A percentile compares a stretch with the other conserved stretches of the same genome.
These are phyloP conservation scores for Microtus montanus DNA, from an alignment of 2,113 vertebrate genomes.

Conservation along the genomic window DNA sequence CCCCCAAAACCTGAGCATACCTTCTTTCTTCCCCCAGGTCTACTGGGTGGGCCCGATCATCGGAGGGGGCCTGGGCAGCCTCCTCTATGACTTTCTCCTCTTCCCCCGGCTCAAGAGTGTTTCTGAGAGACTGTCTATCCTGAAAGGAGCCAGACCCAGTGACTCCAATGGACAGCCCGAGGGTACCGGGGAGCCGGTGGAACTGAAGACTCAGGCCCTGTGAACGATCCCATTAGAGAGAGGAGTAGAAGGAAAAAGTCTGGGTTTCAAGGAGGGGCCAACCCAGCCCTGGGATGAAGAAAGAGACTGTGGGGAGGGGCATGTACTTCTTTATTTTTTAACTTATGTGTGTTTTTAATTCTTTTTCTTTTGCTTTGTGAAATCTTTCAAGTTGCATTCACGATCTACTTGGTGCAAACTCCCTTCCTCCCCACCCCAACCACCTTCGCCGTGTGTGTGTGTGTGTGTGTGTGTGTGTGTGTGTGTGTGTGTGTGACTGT, in stretches of 20 bases:
- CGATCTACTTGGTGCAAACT: slow-evolving; percentile 72
- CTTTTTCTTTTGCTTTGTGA: slow-evolving; percentile 79
- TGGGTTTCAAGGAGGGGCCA: slow-evolving; percentile 39
- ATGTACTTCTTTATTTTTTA: slow-evolving; percentile 79
- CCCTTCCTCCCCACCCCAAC: slow-evolving; percentile 63
- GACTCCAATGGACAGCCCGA: slow-evolving; percentile 89
- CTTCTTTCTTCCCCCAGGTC: slow-evolving; percentile 85
- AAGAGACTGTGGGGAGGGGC: slow-evolving; percentile 71
- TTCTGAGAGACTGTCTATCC: slow-evolving; percentile 93
- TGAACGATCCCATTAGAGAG: slow-evolving; percentile 80
- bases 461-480: slow-evolving; percentile 25
- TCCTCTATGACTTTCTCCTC: slow-evolving; percentile 94
- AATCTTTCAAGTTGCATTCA: slow-evolving; percentile 80
- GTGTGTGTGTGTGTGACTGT: slow-evolving; percentile 9
- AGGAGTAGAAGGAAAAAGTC: slow-evolving; percentile 4
- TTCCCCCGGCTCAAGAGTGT: slow-evolving; percentile 92
- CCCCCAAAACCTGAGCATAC: neutral
- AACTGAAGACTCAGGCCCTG: slow-evolving; percentile 94
- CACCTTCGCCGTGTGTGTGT: slow-evolving; percentile 52
- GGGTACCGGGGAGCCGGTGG: slow-evolving; percentile 89
- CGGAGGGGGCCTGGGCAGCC: slow-evolving; percentile 90
- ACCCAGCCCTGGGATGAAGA: slow-evolving; percentile 64
- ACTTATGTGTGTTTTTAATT: slow-evolving; percentile 59
- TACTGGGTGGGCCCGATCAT: slow-evolving; percentile 96
- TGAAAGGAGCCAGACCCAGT: slow-evolving; percentile 89